Evolutionary conservation across 2,888 invertebrate genomes (phyloP), one percentile per base, ranked within the genome.

Genomic region (Hyppa rectilinea): DNA sequence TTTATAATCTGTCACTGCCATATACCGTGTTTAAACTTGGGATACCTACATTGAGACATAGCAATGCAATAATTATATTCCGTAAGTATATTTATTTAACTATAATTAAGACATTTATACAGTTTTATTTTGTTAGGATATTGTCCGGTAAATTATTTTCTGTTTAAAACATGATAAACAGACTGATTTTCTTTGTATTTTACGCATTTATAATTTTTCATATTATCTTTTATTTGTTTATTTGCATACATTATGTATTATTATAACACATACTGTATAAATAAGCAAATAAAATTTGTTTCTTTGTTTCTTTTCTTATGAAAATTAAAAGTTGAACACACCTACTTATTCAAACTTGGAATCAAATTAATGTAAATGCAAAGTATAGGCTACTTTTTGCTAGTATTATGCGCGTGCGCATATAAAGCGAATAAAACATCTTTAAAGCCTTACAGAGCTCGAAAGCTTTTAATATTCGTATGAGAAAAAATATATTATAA

Each of bases 131-230:
- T 52, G 20, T 26, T 58, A 76, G 47, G 50, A 26, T 71, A 53
- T 20, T 66, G 38, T 43, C 59, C 43, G 45, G 43, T 68, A 63
- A 61, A 77, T 63, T 64, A 63, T 75, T 75, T 75, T 80, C 80
- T 70, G 75, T 78, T 80, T 66, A 36, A 75, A 78, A 66, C 40
- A 52, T n/a, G 31, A 40, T 74, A 61, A 65, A 65, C 71, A 78
- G 78, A 80, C 78, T 78, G 78, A 80, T 62, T 55, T 74, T 55
- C 26, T 58, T 65, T 45, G 59, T 79, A 70, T 79, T 79, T 70
- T 50, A 59, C 43, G 78, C 75, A 78, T 78, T 78, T 78, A 79
- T 70, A 26, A 26, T 38, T 45, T 53, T 78, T 49, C n/a, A 43
- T 0, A 36, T 47, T 23, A 65, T 36, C 17, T 56, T 78, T n/a